Conservation (phyloP, 1,140 invertebrate species). For the Cryptotermes secundus region DNA sequence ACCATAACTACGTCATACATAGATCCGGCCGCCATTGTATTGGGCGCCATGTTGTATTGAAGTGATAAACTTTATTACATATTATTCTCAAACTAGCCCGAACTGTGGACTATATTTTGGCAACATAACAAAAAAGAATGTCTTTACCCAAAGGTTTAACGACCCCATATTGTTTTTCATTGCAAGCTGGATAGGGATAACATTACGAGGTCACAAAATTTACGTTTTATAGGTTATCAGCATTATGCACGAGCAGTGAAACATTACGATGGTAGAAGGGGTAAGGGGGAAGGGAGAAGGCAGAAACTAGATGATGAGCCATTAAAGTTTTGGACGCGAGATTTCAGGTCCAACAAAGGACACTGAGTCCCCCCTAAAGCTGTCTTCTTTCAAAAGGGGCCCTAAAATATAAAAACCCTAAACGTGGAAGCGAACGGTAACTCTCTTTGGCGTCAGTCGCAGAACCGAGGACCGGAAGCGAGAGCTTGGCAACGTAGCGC, state of each 20-base stretch:
- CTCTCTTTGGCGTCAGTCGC: too few species aligned
- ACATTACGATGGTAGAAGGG: not conserved
- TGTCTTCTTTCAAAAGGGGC: not conserved
- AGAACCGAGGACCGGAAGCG: too few species aligned
- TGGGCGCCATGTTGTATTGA: constrained; percentile 6
- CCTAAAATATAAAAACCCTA: not conserved
- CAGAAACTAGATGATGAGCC: not conserved
- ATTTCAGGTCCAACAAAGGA: not conserved
- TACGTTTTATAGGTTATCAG: constrained; percentile 18
- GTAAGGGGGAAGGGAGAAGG: not conserved
- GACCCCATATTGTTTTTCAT: constrained; percentile 19
- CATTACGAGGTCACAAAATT: constrained; percentile 9
- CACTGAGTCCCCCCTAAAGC: not conserved
- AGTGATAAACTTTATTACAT: constrained; percentile 15
- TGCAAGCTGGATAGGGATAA: not conserved
- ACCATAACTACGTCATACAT: not conserved
- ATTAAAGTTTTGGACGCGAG: constrained; percentile 6
- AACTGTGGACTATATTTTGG: not conserved
- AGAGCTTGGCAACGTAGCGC: too few species aligned
- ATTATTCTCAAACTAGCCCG: not conserved
- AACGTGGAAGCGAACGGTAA: not conserved
- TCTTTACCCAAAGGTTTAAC: not conserved
- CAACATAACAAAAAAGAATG: constrained; percentile 7
- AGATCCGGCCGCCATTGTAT: not conserved
- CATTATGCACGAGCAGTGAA: constrained; percentile 16